Base-by-base conservation (phyloP, 2,888 invertebrate species). In the Mimas tiliae region DNA sequence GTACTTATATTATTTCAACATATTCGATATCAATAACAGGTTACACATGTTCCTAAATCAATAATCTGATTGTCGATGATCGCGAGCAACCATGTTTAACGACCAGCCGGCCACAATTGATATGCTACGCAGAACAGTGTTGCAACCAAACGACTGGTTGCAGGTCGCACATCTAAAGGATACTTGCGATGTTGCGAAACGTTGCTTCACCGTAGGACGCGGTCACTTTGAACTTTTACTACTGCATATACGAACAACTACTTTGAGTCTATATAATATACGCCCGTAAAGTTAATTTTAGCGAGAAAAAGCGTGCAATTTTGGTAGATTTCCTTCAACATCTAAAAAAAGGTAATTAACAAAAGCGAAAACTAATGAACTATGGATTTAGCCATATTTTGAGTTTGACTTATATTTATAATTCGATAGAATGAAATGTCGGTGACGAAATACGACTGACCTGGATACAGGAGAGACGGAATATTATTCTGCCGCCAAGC, bases 91-190 rank as follows among this genome's bases (percentile, higher is more conserved):
- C 38, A 58, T 58, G 58, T 42, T 19, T 19, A 38, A 55, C 34
- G 38, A 58, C 38, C 50, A 8, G 19, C 2, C n/a, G 19, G 16
- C 11, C 16, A 58, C 38, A 58, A 42, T 42, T 19, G 19, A 16
- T 38, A 58, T 58, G 38, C 50, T 19, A 16, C 6, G 4, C 6
- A 58, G 19, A 11, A n/a, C 38, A 51, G 14, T 58, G 58, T 58
- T 38, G 58, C 42, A 58, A 42, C 42, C 6, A 33, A 19, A 11
- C 50, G 9, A 50, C 19, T 14, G 33, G 27, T 52, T 14, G 27
- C 52, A 33, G 33, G 38, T 11, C 42, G 19, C 58, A 34, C 55
- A 42, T 58, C 19, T 19, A 21, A 58, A 58, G 42, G 38, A 42
- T 16, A 38, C 38, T 58, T 38, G 38, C 16, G 16, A 16, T 11